Base-by-base conservation (phyloP, 2,113 vertebrate species). In the Hippolais icterina region DNA sequence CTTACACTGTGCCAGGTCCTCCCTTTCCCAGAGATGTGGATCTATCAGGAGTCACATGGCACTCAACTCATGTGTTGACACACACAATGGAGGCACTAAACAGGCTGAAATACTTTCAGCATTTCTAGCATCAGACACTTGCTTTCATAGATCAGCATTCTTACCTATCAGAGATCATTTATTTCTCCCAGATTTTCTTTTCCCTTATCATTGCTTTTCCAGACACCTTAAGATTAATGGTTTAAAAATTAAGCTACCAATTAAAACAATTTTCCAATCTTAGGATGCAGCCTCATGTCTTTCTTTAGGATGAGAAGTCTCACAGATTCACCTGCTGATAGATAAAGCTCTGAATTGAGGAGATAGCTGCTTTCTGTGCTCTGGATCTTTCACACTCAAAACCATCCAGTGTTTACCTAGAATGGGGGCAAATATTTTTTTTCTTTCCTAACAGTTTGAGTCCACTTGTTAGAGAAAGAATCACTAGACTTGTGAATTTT, bases 381-480 rank as follows among this genome's bases (percentile, higher is more conserved):
- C 39, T 70, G 56, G 22, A 50, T 77, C 24, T 52, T 70, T 83
- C 79, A 66, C 19, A 35, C 18, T 82, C 9, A n/a, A 74, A 59
- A 88, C n/a, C 9, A 83, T 31, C 11, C 65, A 46, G 37, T 31
- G 11, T 50, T 90, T 72, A 69, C 8, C 12, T 10, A 83, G 47
- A 83, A 66, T 0, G 0, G 4, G 17, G 66, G 39, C 12, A 72
- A 47, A 10, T 15, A 18, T 17, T 4, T 29, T 53, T 70, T 57
- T 82, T 23, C 9, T 71, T 71, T 59, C 37, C 25, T 59, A 89
- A 49, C 2, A 79, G 52, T 90, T 33, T 59, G 44, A 74, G 33
- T 44, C 56, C 16, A 25, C 35, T 90, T 70, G 24, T 47, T 76
- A 88, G 25, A 75, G 46, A 75, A 92, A 82, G 15, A 85, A 57